Evolutionary conservation across 2,888 invertebrate genomes (phyloP), one percentile per base, ranked within the genome.

Genomic region (Chironomus riparius): DNA sequence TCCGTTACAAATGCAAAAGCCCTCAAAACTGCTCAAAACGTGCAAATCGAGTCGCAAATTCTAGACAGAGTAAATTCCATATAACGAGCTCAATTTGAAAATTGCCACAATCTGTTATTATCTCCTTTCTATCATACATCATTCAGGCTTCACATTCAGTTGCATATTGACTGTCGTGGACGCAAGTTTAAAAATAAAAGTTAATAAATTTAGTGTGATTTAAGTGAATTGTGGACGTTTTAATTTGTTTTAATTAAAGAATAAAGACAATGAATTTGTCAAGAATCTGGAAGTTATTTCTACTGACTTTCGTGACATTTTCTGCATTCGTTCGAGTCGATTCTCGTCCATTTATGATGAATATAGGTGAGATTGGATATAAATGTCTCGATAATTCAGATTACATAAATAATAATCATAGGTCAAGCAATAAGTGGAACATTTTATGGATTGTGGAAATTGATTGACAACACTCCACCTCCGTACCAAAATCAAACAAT

Each of bases 311-410:
- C 3, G 5, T 70, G 7, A n/a, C 21, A 12, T 22, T 70, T 10
- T 68, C 28, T 2, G 28, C 15, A 5, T n/a, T 68, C 2, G 65
- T 65, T 18, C 13, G 13, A 24, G 24, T 22, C 13, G 70, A 70
- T n/a, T 56, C 70, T n/a, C 47, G 50, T 13, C 70, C 70, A 7
- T 48, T 70, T 48, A 70, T 70, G 70, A 70, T 70, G 70, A 70
- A 21, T 24, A 56, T 70, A 10, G 56, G 56, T 56, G 18, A 56
- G 18, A 56, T 18, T 18, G 5, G 2, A 56, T 5, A 15, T 15
- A 50, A n/a, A 50, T 4, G 5, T 15, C 12, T 50, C 4, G n/a
- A 56, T 18, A 3, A 15, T n/a, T 5, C 6, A 2, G 18, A 15
- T 56, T 7, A 7, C 18, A 18, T 4, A 2, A 18, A 56, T 7